Percentiles rank a stretch among this genome's conserved stretches.
These are phyloP conservation scores for Laticauda laticaudata DNA, from an alignment of 2,113 vertebrate species.

Conservation along the genomic window DNA sequence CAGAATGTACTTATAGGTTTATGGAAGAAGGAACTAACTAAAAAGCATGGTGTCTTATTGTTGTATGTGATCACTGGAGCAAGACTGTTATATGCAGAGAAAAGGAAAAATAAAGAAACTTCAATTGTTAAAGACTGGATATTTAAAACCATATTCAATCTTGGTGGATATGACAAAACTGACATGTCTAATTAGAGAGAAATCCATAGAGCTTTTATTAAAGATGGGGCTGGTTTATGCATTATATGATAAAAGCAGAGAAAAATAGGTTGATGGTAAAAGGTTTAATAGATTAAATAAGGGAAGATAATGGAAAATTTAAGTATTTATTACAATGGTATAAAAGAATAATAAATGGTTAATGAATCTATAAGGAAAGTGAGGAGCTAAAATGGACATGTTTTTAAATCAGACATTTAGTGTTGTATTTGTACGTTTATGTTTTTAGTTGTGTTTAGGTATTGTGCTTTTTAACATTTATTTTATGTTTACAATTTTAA, in stretches of 20 bases:
- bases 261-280: neutral
- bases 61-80: neutral
- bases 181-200: neutral
- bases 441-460: neutral
- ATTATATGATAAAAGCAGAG: neutral
- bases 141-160: neutral
- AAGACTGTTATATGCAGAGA: neutral
- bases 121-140: neutral
- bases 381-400: neutral
- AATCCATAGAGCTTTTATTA: neutral
- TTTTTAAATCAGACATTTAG: neutral
- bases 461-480: neutral
- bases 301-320: neutral
- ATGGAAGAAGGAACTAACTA: neutral
- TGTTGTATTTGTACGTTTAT: neutral
- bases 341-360: neutral
- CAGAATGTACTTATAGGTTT: neutral
- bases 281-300: neutral
- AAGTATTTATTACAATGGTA: neutral
- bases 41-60: neutral
- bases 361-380: neutral
- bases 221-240: neutral
- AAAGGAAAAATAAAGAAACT: neutral
- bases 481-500: neutral
- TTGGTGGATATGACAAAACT: neutral